Evolutionary conservation across 2,888 invertebrate genomes (phyloP).

Genomic region (Limnephilus rhombicus): DNA sequence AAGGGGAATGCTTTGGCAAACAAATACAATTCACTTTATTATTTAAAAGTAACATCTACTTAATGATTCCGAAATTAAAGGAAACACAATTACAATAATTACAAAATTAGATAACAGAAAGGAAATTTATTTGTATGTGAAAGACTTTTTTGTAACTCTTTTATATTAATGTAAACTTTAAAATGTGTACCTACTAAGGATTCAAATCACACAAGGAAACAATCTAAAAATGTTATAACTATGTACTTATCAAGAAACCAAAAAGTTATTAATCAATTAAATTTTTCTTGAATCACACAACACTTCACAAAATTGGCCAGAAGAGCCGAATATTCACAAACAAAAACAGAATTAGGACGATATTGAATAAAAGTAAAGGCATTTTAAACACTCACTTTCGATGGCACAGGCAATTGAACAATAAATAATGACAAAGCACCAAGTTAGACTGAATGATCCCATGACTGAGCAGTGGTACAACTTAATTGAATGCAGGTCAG

Average conservation of each 20-base stretch:
- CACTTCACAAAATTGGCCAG: neutral
- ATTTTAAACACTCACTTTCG: conserved; percentile 47
- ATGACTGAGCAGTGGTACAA: conserved; percentile 46
- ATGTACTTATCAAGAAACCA: neutral
- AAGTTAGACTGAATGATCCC: conserved; percentile 36
- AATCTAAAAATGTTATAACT: neutral
- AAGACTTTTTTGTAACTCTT: neutral
- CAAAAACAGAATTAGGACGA: neutral
- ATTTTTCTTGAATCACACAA: conserved; percentile 18
- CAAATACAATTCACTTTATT: neutral
- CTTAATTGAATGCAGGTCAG: conserved; percentile 60
- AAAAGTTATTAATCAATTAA: neutral
- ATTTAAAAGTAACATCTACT: neutral
- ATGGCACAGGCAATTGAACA: conserved; percentile 28
- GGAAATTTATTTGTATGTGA: neutral
- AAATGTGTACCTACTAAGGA: neutral
- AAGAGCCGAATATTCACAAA: neutral
- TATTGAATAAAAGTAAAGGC: neutral
- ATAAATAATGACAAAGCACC: conserved; percentile 46
- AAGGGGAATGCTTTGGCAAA: neutral
- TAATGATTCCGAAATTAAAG: neutral
- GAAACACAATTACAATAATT: neutral
- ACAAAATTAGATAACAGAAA: neutral
- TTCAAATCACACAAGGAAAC: neutral
- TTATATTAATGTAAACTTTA: neutral